Percentiles rank a stretch among this genome's conserved stretches.
phyloP scores from a whole-genome alignment of 2,113 vertebrate species.

The Lophochroa leadbeateri region DNA sequence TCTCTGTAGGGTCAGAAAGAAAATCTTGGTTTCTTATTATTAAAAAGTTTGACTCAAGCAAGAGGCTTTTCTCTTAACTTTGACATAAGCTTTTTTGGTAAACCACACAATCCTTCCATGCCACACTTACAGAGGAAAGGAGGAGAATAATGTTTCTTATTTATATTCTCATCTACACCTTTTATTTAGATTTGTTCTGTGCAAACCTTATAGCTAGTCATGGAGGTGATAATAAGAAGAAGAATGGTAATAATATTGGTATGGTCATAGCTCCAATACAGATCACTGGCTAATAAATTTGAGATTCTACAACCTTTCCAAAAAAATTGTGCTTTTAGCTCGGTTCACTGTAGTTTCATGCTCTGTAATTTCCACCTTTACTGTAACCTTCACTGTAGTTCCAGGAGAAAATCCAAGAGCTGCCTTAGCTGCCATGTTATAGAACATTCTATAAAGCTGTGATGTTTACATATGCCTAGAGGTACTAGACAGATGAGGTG shows the following conservation, averaged over 20 bases:
- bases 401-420: background rate
- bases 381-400: background rate
- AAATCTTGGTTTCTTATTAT: background rate
- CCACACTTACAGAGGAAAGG: background rate
- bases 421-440: background rate
- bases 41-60: background rate
- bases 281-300: background rate
- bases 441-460: background rate
- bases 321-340: background rate
- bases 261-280: background rate
- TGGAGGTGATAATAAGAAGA: background rate
- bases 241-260: background rate
- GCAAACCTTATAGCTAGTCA: background rate
- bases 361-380: background rate
- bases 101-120: background rate
- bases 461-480: background rate
- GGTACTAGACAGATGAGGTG: background rate
- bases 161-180: background rate
- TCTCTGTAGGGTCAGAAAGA: background rate
- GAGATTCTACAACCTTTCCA: background rate
- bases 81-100: background rate
- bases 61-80: background rate
- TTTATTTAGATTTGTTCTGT: background rate
- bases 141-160: background rate
- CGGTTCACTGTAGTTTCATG: background rate